Base-by-base conservation (phyloP, 30 jellyfish, hydroid and myxozoan species). In the Turritopsis rubra region DNA sequence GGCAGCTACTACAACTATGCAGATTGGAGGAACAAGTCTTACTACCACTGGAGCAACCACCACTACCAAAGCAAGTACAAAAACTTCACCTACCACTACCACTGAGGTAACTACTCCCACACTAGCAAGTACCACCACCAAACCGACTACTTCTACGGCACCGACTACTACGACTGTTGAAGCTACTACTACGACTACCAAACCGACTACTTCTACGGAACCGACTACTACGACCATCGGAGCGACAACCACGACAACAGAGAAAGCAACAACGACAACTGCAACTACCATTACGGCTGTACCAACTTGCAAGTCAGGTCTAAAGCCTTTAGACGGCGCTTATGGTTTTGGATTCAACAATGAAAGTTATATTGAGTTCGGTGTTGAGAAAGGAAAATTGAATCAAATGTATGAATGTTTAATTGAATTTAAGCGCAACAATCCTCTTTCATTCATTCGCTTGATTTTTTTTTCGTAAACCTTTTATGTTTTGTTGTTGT, bases 321-420 rank as follows among this genome's bases (percentile, higher is more conserved):
- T 53, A 8, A 54, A 30, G 89, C 94, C 95, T 0, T 18, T 21
- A 13, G 76, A 74, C 9, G 77, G 73, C 25, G 96, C 96, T 21
- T 85, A 71, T 52, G 96, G 96, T 17, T 92, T 92, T 85, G 98
- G 98, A 25, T 29, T 82, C 54, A 79, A 77, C 30, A 65, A 29
- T 3, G 88, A 66, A 52, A 91, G 96, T 82, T 91, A 83, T 68
- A 68, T 80, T 21, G 83, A 89, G 18, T 86, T 91, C 85, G 81
- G 93, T 4, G 86, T 84, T 21, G 83, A 72, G 54, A 52, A 84
- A 7, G 88, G 88, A 20, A 53, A 29, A 8, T 87, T 89, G 29
- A 66, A 65, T 80, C 66, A 41, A 68, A 76, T 66, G 96, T 88
- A 82, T 17, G 89, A 29, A 75, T n/a, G 16, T 9, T 68, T 9